These are phyloP conservation scores for Pica pica DNA, from an alignment of 2,113 vertebrate genomes.

Conservation along the genomic window DNA sequence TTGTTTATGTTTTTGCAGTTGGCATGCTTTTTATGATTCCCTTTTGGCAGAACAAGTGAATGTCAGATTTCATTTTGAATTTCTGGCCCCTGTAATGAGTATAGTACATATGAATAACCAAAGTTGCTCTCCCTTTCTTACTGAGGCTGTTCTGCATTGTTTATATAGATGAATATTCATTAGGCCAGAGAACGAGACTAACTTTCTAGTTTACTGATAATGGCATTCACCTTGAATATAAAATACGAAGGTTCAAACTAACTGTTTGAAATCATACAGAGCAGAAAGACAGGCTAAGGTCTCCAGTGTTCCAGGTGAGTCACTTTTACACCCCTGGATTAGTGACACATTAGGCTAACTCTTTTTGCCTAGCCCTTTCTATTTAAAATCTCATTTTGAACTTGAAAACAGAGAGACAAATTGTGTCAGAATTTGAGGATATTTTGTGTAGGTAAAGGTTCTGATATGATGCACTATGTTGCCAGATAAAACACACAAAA, in stretches of 20 bases:
- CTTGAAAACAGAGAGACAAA: background rate
- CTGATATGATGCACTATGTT: background rate
- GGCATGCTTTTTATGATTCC: background rate
- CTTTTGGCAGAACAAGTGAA: background rate
- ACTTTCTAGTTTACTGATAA: background rate
- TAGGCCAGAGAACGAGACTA: background rate
- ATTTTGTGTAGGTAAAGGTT: background rate
- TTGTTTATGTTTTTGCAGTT: background rate
- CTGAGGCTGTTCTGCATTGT: background rate
- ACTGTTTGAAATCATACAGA: background rate
- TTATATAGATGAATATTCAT: background rate
- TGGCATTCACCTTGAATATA: background rate
- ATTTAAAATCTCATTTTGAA: background rate
- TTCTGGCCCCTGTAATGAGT: background rate
- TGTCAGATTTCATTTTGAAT: background rate
- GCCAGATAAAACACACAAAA: rapidly evolving
- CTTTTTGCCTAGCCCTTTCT: background rate
- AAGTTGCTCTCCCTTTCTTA: background rate
- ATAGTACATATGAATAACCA: background rate
- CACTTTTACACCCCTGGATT: background rate
- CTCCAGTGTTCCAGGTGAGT: background rate
- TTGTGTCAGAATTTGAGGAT: background rate
- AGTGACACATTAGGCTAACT: background rate
- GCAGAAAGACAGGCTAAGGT: background rate
- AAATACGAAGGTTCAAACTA: background rate